These are phyloP conservation scores for Apeltes quadracus DNA, from an alignment of 2,113 vertebrate species.

Conservation along the genomic window DNA sequence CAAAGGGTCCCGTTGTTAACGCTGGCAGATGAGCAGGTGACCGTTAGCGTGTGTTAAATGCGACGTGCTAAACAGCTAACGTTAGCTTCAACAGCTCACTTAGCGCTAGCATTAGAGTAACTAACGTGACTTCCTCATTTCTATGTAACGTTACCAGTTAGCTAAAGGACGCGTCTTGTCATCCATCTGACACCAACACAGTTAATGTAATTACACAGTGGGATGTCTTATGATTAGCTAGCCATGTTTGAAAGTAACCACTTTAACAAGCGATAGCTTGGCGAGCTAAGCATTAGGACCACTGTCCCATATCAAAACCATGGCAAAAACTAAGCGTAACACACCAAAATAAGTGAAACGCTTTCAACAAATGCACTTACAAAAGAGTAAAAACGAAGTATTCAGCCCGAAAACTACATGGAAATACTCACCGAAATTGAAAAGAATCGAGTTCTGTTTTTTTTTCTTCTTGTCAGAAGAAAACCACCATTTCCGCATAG, in stretches of 20 bases:
- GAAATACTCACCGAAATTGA: conserved; percentile 4
- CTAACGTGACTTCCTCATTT: background rate
- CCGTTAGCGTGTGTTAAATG: background rate
- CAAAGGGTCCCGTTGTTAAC: background rate
- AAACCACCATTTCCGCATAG: background rate
- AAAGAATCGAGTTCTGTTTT: background rate
- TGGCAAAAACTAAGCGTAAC: background rate
- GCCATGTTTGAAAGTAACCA: background rate
- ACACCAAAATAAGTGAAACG: background rate
- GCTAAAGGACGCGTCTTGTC: too few relatives aligned
- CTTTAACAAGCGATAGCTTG: conserved; percentile 24
- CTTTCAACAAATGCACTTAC: background rate
- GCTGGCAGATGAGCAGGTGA: background rate
- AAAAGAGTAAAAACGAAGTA: background rate
- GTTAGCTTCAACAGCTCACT: background rate
- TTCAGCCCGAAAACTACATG: background rate
- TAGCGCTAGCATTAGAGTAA: background rate
- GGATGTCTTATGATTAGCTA: background rate
- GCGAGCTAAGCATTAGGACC: conserved; percentile 3
- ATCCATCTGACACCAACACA: too few relatives aligned
- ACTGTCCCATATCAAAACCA: background rate
- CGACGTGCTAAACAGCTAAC: background rate
- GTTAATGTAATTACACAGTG: background rate
- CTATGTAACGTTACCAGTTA: background rate
- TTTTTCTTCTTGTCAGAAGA: conserved; percentile 2